A percentile compares a stretch with the other conserved stretches of the same genome.
Conservation (phyloP, 2,797 vertebrate species). For the Morus bassanus region DNA sequence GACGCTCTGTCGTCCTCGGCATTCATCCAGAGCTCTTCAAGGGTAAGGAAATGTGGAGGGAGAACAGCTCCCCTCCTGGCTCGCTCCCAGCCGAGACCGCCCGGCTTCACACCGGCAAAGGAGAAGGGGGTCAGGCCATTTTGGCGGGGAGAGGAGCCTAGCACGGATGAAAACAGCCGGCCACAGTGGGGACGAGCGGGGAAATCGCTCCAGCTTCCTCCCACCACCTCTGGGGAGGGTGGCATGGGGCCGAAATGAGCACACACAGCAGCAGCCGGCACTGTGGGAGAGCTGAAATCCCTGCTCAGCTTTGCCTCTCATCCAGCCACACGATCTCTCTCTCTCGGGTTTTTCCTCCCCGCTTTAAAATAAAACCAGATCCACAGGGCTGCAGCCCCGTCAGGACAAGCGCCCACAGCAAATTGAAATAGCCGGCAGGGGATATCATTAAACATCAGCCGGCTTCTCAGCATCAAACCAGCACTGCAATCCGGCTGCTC, state of each 20-base stretch:
- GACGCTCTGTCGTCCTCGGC: neutral
- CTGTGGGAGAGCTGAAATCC: neutral
- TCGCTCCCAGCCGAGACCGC: neutral
- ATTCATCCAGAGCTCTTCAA: neutral
- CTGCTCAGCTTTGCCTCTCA: neutral
- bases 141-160: neutral
- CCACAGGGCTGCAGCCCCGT: neutral
- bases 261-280: neutral
- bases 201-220: neutral
- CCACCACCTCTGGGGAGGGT: neutral
- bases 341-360: neutral
- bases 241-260: neutral
- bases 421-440: neutral
- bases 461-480: neutral
- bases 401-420: neutral
- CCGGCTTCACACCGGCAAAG: neutral
- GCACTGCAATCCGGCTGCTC: neutral
- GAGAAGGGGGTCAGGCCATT: neutral
- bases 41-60: neutral
- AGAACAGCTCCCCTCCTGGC: neutral
- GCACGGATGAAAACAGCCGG: neutral
- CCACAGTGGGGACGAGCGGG: neutral
- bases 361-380: neutral
- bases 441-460: neutral
- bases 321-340: neutral